Conservation (phyloP, 2,888 invertebrate species). For the Aphidoletes aphidimyza region DNA sequence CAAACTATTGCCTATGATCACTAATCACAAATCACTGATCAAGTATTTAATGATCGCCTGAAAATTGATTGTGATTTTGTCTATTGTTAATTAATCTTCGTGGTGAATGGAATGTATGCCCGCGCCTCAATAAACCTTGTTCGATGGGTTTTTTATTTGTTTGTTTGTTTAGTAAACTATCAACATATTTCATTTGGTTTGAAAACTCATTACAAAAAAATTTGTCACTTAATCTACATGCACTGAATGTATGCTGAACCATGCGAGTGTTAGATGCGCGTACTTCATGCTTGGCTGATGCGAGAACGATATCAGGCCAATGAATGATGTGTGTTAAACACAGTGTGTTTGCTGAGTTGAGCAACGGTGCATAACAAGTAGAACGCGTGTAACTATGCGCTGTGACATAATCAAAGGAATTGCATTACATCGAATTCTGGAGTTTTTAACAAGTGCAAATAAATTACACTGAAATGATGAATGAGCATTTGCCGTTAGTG, state of each 20-base stretch:
- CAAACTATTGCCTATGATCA: neutral
- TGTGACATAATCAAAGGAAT: constrained; percentile 26
- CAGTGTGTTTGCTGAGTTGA: too few relatives aligned
- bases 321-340: neutral
- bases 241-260: neutral
- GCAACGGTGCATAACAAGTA: constrained; percentile 36
- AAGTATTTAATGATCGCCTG: neutral
- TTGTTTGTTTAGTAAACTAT: too few relatives aligned
- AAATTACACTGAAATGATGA: neutral
- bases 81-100: neutral
- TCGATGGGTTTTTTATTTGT: too few relatives aligned
- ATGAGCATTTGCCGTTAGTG: neutral
- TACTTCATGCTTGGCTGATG: constrained; percentile 42
- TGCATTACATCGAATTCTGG: neutral
- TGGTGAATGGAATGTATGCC: neutral
- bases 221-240: constrained; percentile 26
- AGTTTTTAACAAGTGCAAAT: neutral
- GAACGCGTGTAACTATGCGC: neutral
- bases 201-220: neutral
- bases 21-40: too few relatives aligned
- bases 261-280: neutral
- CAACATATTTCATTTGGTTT: too few relatives aligned
- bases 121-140: neutral
- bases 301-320: neutral
- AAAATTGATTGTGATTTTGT: constrained; percentile 1